A percentile compares a stretch with the other conserved stretches of the same genome.
Conservation (phyloP, 2,113 vertebrate genomes). For the Chloroceryle aenea region DNA sequence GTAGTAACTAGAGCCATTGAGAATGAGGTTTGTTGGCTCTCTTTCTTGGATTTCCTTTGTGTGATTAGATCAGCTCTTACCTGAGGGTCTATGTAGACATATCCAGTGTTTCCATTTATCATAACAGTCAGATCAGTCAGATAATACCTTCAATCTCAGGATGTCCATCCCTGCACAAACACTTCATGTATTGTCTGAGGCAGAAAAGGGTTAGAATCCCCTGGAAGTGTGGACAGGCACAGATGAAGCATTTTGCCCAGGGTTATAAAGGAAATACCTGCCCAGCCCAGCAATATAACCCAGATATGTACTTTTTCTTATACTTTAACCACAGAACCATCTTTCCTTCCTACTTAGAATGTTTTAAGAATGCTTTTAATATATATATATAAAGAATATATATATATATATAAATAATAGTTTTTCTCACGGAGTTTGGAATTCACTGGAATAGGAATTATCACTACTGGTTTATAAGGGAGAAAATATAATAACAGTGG, state of each 20-base stretch:
- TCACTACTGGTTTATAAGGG: background rate
- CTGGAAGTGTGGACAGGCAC: background rate
- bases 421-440: background rate
- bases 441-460: background rate
- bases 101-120: constrained; percentile 23
- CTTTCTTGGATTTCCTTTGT: constrained; percentile 40
- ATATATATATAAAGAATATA: too few species aligned
- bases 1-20: constrained; percentile 39
- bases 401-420: background rate
- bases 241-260: background rate
- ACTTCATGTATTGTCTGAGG: background rate
- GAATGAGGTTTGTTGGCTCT: constrained; percentile 37
- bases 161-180: background rate
- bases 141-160: constrained; percentile 5
- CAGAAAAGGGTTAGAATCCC: background rate
- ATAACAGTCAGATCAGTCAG: background rate
- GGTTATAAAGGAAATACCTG: background rate
- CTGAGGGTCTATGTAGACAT: background rate
- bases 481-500: background rate
- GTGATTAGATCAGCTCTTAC: constrained; percentile 47
- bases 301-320: background rate
- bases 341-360: background rate
- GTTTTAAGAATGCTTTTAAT: background rate
- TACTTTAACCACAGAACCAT: background rate
- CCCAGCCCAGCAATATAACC: background rate